Conservation (phyloP, 2,113 vertebrate genomes). For the Oryzias celebensis region DNA sequence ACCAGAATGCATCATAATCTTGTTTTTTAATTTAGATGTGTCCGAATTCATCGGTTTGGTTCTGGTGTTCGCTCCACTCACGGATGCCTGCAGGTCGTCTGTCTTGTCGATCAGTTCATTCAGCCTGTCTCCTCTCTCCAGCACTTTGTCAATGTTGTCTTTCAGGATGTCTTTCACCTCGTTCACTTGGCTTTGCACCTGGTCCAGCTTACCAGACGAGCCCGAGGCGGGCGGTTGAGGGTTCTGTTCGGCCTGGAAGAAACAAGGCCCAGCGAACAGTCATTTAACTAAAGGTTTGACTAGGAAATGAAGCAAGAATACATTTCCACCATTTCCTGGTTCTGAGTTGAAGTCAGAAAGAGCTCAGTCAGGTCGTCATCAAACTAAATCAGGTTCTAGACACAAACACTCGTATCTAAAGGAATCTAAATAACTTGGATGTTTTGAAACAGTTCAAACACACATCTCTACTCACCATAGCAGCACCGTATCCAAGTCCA, state of each 20-base stretch:
- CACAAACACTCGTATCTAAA: not conserved
- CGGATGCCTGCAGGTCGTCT: constrained; percentile 76
- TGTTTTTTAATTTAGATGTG: no score
- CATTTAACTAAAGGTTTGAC: not conserved
- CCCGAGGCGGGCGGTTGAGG: constrained; percentile 37
- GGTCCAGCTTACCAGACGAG: constrained; percentile 54
- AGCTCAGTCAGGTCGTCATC: constrained; percentile 1
- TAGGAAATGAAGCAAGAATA: not conserved
- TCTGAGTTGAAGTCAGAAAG: not conserved
- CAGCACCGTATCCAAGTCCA: constrained; percentile 14
- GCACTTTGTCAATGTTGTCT: constrained; percentile 84
- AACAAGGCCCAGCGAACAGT: not conserved
- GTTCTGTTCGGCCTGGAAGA: constrained; percentile 60
- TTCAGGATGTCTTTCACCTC: constrained; percentile 83
- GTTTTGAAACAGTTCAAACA: not conserved
- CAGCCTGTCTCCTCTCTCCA: constrained; percentile 79
- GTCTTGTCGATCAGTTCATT: constrained; percentile 77
- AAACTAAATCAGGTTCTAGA: not conserved
- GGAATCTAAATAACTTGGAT: not conserved
- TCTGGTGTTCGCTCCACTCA: constrained; percentile 56
- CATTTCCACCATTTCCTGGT: not conserved
- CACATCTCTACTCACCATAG: constrained; percentile 69
- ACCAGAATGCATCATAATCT: no score
- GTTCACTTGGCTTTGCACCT: constrained; percentile 79
- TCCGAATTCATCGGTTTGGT: no score